Conservation (phyloP, 2,113 vertebrate species). For the Myotis lucifugus region DNA sequence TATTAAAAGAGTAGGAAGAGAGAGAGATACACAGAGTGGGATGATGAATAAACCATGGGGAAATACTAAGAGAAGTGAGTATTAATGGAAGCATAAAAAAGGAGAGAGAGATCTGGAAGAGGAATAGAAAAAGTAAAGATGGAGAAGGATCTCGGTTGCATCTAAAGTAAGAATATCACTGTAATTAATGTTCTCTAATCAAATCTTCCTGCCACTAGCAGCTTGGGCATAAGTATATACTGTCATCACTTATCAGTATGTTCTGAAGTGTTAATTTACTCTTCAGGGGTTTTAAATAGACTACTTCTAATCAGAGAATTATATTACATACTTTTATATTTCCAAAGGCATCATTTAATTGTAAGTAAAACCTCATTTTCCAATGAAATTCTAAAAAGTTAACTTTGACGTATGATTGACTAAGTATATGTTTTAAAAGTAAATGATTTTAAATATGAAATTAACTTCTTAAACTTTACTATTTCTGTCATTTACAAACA, state of each 20-base stretch:
- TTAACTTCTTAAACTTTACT: constrained; percentile 8
- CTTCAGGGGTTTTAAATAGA: neutral
- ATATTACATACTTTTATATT: neutral
- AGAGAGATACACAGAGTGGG: neutral
- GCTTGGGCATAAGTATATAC: neutral
- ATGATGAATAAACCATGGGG: neutral
- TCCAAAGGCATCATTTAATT: neutral
- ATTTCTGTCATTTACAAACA: constrained; percentile 25
- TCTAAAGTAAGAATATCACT: neutral
- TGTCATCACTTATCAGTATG: neutral
- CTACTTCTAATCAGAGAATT: neutral
- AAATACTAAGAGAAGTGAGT: neutral
- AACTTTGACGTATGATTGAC: neutral
- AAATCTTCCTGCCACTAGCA: neutral
- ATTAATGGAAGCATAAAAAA: neutral
- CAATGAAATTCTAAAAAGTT: neutral
- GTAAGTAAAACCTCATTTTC: constrained; percentile 19
- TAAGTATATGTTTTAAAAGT: neutral
- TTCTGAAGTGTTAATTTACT: neutral
- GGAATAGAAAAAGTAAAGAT: neutral
- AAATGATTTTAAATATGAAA: neutral
- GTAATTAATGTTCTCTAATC: neutral
- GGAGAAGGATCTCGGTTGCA: neutral
- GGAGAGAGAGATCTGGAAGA: neutral
- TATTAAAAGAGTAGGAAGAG: neutral